Conservation (phyloP, 2,113 vertebrate species). For the Dunckerocampus dactyliophorus region DNA sequence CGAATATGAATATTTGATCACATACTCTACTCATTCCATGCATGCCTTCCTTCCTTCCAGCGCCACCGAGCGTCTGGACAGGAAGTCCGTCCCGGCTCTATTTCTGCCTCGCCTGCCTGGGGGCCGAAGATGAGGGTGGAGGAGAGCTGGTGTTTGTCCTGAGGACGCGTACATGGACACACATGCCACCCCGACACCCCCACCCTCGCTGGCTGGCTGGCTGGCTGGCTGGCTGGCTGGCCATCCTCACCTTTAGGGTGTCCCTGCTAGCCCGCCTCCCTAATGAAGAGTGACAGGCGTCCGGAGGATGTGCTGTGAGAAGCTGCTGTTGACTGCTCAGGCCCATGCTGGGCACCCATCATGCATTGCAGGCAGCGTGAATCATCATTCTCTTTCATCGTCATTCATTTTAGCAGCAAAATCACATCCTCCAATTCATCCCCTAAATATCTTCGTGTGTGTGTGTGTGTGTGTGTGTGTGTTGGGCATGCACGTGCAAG, state of each 20-base stretch:
- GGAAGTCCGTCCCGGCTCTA: conserved; percentile 52
- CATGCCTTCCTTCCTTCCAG: too few species aligned
- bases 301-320: conserved; percentile 64
- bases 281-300: conserved; percentile 75
- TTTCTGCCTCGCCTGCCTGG: conserved; percentile 49
- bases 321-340: conserved; percentile 59
- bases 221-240: conserved; percentile 47
- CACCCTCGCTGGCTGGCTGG: conserved; percentile 23
- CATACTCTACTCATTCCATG: too few species aligned
- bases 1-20: conserved; percentile 48
- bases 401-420: conserved; percentile 72
- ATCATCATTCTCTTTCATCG: conserved; percentile 76
- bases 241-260: conserved; percentile 65
- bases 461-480: conserved; percentile 6
- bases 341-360: conserved; percentile 58
- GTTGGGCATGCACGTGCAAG: background rate
- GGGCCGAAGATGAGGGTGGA: conserved; percentile 68
- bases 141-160: conserved; percentile 74
- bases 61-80: conserved; percentile 44
- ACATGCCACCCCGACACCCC: conserved; percentile 38
- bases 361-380: conserved; percentile 59
- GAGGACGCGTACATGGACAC: conserved; percentile 61
- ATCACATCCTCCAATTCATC: conserved; percentile 72
- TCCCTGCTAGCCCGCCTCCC: conserved; percentile 63
- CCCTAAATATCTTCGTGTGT: conserved; percentile 45